phyloP scores from a whole-genome alignment of 2,113 vertebrate species.

The Oxyruncus cristatus region DNA sequence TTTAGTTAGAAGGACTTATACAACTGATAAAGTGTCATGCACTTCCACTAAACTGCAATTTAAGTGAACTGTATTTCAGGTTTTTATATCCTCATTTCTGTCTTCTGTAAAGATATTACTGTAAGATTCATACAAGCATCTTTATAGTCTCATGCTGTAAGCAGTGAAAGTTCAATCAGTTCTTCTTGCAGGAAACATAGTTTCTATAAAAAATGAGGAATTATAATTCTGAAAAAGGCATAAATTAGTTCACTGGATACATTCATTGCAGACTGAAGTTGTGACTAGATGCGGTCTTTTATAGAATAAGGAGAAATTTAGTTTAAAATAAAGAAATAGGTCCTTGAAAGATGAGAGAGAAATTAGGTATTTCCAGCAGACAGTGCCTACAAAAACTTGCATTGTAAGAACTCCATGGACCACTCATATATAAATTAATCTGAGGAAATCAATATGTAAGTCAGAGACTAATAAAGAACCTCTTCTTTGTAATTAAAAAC shows the following conservation, averaged over 20 bases:
- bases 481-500: neutral
- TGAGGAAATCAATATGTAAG: neutral
- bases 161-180: conserved; percentile 62
- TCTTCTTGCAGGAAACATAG: conserved; percentile 57
- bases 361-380: neutral
- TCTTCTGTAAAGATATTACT: conserved; percentile 60
- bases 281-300: conserved; percentile 22
- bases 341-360: neutral
- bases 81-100: conserved; percentile 67
- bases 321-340: conserved; percentile 18
- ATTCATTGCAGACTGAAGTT: conserved; percentile 26
- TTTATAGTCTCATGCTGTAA: conserved; percentile 44
- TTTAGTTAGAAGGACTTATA: conserved; percentile 68
- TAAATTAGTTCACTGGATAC: conserved; percentile 47
- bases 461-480: neutral
- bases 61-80: conserved; percentile 67
- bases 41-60: conserved; percentile 62
- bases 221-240: conserved; percentile 43
- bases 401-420: neutral
- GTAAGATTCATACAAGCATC: conserved; percentile 47
- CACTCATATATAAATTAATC: neutral
- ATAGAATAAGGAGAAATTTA: conserved; percentile 5
- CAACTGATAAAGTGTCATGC: conserved; percentile 64
- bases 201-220: conserved; percentile 54
- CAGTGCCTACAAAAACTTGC: neutral